Base-by-base conservation (phyloP, 2,797 vertebrate species). In the Platyrinchus mystaceus region DNA sequence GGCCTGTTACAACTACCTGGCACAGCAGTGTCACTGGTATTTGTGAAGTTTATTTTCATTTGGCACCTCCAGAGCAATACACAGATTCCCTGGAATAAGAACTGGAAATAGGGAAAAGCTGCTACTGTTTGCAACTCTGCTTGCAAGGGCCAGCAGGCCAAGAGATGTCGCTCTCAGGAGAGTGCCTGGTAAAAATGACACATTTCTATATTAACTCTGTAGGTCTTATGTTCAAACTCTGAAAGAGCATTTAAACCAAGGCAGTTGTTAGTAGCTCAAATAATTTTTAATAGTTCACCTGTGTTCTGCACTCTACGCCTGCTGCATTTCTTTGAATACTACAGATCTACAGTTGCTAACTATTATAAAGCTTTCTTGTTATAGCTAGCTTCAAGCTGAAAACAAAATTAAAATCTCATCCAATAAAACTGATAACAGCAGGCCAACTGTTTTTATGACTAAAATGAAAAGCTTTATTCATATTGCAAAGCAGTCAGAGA, bases 401-500 rank as follows among this genome's bases (percentile, higher is more conserved):
- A 90, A 56, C 24, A 83, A 91, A 90, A 86, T 90, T 80, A 85
- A 83, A 93, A 79, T 88, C 32, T 73, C 50, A 81, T 62, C n/a
- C 76, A 90, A 84, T 66, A 73, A 87, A 94, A 70, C 59, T 46
- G 39, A 26, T 78, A 88, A 68, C 71, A 87, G 44, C n/a, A 87
- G 49, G 34, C 32, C 46, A 5, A 8, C 46, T 71, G 46, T 17
- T 88, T 78, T 79, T 41, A 76, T 27, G n/a, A 81, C 44, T 56
- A 53, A 78, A 85, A 79, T 53, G 21, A 73, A 90, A 91, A 63
- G 46, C 18, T 63, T 82, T 86, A 58, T 59, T 90, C 59, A 68
- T 81, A 70, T 7, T 22, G 3, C 50, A 84, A 90, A 94, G 43
- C 62, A 75, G 34, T 32, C 14, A 4, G n/a, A 79, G 34, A 73